Percentiles rank a stretch among this genome's conserved stretches.
These are phyloP conservation scores for Dendrolimus kikuchii DNA, from an alignment of 1,140 invertebrate genomes.

Conservation along the genomic window DNA sequence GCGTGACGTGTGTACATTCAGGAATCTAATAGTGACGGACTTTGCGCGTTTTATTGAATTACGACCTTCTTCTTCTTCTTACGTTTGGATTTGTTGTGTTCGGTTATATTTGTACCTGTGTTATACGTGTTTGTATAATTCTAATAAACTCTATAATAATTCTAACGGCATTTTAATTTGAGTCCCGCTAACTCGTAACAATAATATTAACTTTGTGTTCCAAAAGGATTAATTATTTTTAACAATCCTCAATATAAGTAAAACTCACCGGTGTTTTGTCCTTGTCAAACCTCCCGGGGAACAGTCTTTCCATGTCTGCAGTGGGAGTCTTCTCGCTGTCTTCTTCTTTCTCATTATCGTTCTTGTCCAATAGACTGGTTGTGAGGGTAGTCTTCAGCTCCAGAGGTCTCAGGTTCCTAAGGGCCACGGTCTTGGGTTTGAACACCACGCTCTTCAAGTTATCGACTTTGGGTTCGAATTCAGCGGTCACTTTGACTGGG, in stretches of 20 bases:
- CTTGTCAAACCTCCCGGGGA: slow-evolving; percentile 34
- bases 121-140: too few species aligned
- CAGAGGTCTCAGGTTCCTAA: slow-evolving; percentile 61
- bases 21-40: too few species aligned
- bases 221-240: too few species aligned
- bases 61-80: too few species aligned
- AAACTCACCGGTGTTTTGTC: slow-evolving; percentile 59
- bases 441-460: slow-evolving; percentile 38
- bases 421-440: slow-evolving; percentile 48
- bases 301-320: slow-evolving; percentile 32
- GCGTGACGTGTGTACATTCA: too few species aligned
- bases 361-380: slow-evolving; percentile 45
- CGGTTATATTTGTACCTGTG: too few species aligned
- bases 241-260: not conserved
- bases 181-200: too few species aligned
- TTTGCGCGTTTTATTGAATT: too few species aligned
- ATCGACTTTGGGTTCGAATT: slow-evolving; percentile 25
- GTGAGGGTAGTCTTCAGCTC: slow-evolving; percentile 64
- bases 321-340: slow-evolving; percentile 55
- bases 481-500: slow-evolving; percentile 10
- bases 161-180: too few species aligned
- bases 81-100: too few species aligned
- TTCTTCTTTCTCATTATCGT: slow-evolving; percentile 52
- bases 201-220: too few species aligned
- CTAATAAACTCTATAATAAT: too few species aligned